Evolutionary conservation across 2,797 vertebrate species (phyloP), one percentile per base, ranked within the genome.

Genomic region (Cygnus olor): DNA sequence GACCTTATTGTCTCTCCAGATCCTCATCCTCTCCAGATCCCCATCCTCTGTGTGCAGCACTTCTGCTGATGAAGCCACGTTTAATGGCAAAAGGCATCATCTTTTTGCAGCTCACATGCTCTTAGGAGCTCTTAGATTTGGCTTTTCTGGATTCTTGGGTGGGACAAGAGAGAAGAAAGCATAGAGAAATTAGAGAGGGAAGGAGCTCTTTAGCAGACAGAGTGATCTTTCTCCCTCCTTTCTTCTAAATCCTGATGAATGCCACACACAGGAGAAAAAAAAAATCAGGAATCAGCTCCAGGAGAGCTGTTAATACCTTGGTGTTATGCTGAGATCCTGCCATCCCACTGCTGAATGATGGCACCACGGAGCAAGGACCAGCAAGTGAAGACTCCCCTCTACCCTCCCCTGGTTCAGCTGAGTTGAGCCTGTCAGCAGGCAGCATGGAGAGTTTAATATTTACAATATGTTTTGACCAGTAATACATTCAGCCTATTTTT

Each of bases 401-500:
- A 47, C 0, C 15, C 77, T 42, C 53, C 36, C 82, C 60, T 61
- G 77, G 40, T 66, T 95, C 65, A 60, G 83, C 78, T 19, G 66
- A 66, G 73, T 71, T 28, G 42, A 70, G 18, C 15, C 54, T 56
- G 78, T 47, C 95, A 85, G 80, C 88, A 91, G 88, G 49, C 66
- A 84, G 83, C 80, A 73, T 0, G 3, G 22, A 6, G 36, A 77
- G 10, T 77, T 95, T 71, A 77, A 90, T 89, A 95, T 96, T 95
- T 96, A 94, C 77, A 70, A 74, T 25, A 5, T 66, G 24, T 70
- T 92, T 79, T 66, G 78, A 76, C 53, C 64, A 38, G 30, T 60
- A 53, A 90, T 61, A 40, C 27, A 94, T 85, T 80, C 90, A 89
- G 57, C 74, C 74, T 87, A n/a, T 85, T 95, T 96, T 86, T 68